Evolutionary conservation across 1,140 invertebrate species (phyloP).

Genomic region (Leptonema lineaticorne): DNA sequence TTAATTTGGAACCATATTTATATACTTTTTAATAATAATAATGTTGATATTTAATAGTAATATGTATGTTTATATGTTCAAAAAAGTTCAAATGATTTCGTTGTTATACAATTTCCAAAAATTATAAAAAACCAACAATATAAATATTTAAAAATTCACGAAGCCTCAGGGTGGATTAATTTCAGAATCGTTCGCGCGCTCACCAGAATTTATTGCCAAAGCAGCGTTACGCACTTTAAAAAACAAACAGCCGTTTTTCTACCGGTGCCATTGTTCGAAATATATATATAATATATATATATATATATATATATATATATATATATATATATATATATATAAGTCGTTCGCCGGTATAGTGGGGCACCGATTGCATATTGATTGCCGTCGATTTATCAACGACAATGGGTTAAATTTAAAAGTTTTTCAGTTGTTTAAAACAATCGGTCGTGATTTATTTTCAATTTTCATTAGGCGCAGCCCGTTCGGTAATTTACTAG

Average conservation of each 20-base stretch:
- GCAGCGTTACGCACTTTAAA: background rate
- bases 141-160: background rate
- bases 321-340: no score
- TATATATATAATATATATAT: no score
- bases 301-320: no score
- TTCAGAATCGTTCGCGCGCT: no score
- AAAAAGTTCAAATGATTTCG: no score
- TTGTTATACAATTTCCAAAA: no score
- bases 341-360: no score
- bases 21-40: no score
- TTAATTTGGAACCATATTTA: no score
- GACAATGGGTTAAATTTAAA: background rate
- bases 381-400: conserved; percentile 12
- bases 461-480: conserved; percentile 8
- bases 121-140: no score
- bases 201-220: background rate
- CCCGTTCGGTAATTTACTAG: background rate
- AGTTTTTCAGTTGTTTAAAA: background rate
- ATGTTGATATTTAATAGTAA: no score
- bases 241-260: background rate
- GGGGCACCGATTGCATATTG: background rate
- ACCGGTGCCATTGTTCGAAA: background rate
- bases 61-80: no score
- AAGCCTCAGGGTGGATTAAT: background rate
- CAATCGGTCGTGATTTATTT: conserved; percentile 5